Evolutionary conservation across 2,888 invertebrate genomes (phyloP), one percentile per base, ranked within the genome.

Genomic region (Eudasyphora cyanicolor): DNA sequence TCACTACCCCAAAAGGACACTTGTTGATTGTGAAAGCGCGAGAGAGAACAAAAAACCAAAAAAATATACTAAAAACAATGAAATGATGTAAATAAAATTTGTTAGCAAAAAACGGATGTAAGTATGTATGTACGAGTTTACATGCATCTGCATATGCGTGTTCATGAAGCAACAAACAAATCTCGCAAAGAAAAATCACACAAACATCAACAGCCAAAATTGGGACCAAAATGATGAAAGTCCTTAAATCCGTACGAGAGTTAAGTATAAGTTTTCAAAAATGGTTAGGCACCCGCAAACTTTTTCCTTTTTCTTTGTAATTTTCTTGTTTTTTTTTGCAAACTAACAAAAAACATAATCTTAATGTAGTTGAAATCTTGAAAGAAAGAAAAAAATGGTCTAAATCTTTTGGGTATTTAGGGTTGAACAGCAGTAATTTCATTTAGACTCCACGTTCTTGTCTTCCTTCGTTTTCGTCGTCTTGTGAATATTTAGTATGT

Each of bases 11-110:
- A 19, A 29, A 32, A 17, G 12, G 8, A 38, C 80, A 83, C 83
- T 80, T 83, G 83, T 83, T 83, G 83, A 71, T 82, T 73, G 38
- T 83, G 83, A 71, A 79, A 69, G 38, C 67, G 57, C 62, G 21
- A 70, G 35, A 12, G 21, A 57, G 54, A 75, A 64, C 38, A 74
- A 79, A 75, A 73, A 62, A 14, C 21, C 14, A 67, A 19, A 75
- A 75, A 75, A 62, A n/a, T 17, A 24, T 14, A 24, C 7, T 17
- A 19, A 62, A 49, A 29, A 29, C n/a, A 27, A 35, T 3, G 12
- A 62, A 27, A 69, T 38, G 64, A 32, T 69, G 69, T 38, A 76
- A 81, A 81, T 69, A 69, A 69, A 77, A 57, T 60, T 29, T 62
- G 67, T 75, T 70, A 70, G 14, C 19, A 19, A 35, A 51, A 35